Evolutionary conservation across 2,113 vertebrate species (phyloP).

Genomic region (Oryzias melastigma): DNA sequence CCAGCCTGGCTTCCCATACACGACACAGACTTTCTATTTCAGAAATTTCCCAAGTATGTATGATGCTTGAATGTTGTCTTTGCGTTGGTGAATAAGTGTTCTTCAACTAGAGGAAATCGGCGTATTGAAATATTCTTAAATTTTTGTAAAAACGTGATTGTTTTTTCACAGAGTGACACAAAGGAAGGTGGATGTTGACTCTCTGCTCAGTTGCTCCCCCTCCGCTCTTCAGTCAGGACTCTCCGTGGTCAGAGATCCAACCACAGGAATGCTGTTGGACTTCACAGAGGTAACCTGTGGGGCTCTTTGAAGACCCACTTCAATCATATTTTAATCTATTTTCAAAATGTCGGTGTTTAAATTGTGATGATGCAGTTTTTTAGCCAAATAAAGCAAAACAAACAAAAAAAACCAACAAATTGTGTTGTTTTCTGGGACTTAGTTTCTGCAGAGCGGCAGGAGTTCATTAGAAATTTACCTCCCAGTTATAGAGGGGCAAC

Average conservation of each 20-base stretch:
- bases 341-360: too few species aligned
- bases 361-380: too few species aligned
- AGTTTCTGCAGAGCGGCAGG: too few species aligned
- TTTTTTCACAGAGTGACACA: conserved; percentile 75
- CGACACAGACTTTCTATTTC: conserved; percentile 81
- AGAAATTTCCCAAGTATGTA: conserved; percentile 81
- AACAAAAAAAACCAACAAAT: too few species aligned
- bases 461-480: too few species aligned
- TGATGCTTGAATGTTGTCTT: not conserved
- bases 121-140: too few species aligned
- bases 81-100: not conserved
- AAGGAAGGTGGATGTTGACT: conserved; percentile 76
- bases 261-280: conserved; percentile 86
- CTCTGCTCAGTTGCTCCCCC: conserved; percentile 72
- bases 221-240: conserved; percentile 83
- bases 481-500: too few species aligned
- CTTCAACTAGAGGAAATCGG: not conserved
- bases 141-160: not conserved
- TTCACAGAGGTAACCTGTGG: conserved; percentile 81
- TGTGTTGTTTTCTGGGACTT: too few species aligned
- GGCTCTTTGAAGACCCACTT: too few species aligned
- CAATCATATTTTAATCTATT: too few species aligned
- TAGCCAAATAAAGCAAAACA: too few species aligned
- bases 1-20: conserved; percentile 87
- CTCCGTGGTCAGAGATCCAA: conserved; percentile 86